phyloP scores from a whole-genome alignment of 2,888 invertebrate species.

The Odontomyia ornata region DNA sequence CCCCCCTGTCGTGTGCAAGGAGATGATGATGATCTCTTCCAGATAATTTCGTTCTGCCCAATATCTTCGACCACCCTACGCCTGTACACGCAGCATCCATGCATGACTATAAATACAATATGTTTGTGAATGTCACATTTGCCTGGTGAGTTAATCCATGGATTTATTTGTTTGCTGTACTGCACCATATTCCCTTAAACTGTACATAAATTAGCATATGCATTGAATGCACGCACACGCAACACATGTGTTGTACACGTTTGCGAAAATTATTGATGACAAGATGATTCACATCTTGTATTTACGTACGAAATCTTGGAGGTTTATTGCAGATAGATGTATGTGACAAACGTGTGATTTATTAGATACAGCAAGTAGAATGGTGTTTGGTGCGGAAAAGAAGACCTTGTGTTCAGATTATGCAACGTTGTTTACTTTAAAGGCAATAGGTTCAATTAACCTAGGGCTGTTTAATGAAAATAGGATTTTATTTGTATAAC shows the following conservation, averaged over 20 bases:
- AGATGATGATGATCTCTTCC: neutral
- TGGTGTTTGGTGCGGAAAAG: no score
- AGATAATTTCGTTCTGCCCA: no score
- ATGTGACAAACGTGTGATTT: neutral
- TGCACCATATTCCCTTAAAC: neutral
- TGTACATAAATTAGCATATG: slow-evolving; percentile 6
- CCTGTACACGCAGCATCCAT: neutral
- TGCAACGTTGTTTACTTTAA: no score
- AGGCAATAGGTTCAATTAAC: no score
- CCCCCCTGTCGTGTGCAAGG: neutral
- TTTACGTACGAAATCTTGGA: neutral
- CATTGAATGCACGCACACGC: neutral
- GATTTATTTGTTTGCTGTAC: slow-evolving; percentile 5
- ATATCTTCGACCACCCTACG: neutral
- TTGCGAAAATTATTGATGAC: neutral
- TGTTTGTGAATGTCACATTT: slow-evolving; percentile 1
- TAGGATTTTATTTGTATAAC: no score
- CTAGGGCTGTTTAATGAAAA: no score
- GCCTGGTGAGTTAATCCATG: neutral
- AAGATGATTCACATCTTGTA: neutral
- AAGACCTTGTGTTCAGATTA: no score
- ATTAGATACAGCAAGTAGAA: neutral
- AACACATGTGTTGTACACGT: neutral
- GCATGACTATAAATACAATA: neutral
- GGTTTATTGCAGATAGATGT: no score